A percentile compares a stretch with the other conserved stretches of the same genome.
phyloP scores from a whole-genome alignment of 2,888 invertebrate genomes.

The Biston betularia region DNA sequence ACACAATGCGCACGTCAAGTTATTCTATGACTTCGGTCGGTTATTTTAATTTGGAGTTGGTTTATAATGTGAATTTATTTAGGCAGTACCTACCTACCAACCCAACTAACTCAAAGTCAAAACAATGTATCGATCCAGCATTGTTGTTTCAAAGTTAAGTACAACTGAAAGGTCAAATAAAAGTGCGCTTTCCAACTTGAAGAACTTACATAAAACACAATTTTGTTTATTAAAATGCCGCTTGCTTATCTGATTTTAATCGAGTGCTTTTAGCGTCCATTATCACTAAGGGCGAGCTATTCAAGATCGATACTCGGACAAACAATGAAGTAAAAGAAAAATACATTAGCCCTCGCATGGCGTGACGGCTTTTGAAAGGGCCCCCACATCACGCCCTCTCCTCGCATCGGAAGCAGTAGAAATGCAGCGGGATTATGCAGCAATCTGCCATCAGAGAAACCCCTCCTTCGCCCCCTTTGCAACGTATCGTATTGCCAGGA shows the following conservation, averaged over 20 bases:
- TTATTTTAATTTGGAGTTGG: background rate
- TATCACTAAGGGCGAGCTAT: conserved; percentile 48
- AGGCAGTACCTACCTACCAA: background rate
- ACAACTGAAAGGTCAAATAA: conserved; percentile 12
- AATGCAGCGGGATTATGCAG: conserved; percentile 80
- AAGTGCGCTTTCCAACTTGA: background rate
- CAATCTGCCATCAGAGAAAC: conserved; percentile 72
- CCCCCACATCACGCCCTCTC: conserved; percentile 67
- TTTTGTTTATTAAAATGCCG: background rate
- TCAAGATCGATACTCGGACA: conserved; percentile 63
- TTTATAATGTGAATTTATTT: background rate
- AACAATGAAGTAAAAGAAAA: conserved; percentile 69
- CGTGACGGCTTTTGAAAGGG: conserved; percentile 58
- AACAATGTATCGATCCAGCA: background rate
- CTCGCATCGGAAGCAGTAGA: conserved; percentile 79
- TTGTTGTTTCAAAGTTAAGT: conserved; percentile 1
- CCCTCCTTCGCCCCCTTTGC: conserved; percentile 54
- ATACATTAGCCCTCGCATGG: conserved; percentile 63
- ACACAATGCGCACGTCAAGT: conserved; percentile 8
- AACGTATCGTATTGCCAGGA: conserved; percentile 81
- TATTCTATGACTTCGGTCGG: conserved; percentile 1
- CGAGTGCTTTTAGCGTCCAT: conserved; percentile 40
- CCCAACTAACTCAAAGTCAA: background rate
- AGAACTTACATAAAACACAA: background rate
- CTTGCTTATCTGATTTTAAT: conserved; percentile 24